Percentiles rank a stretch among this genome's conserved stretches.
phyloP scores from a whole-genome alignment of 2,113 vertebrate genomes.

The Bubalus kerabau region DNA sequence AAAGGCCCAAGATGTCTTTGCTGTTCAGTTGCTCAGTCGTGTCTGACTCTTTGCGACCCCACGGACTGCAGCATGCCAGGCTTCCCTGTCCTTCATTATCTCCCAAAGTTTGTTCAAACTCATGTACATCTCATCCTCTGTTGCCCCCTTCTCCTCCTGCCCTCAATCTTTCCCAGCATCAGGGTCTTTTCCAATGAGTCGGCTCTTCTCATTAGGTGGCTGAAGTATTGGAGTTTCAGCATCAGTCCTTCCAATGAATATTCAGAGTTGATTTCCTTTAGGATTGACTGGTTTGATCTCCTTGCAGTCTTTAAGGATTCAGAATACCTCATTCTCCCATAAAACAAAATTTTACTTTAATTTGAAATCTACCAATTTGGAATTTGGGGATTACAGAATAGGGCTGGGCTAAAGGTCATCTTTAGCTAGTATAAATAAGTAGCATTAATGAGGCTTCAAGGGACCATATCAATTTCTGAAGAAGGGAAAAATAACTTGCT shows the following conservation, averaged over 20 bases:
- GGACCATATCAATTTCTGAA: neutral
- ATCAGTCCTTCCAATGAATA: neutral
- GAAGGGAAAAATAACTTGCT: slow-evolving; percentile 42
- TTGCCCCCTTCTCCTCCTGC: neutral
- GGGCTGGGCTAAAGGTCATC: neutral
- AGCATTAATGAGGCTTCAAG: neutral
- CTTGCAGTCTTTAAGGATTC: neutral
- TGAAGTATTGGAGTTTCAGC: neutral
- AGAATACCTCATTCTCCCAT: neutral
- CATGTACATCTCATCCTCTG: neutral
- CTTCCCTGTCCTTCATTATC: neutral
- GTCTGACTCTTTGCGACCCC: neutral
- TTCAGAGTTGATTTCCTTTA: neutral
- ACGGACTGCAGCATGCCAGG: neutral
- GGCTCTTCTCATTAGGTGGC: neutral
- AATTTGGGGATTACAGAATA: neutral
- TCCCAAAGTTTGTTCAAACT: neutral
- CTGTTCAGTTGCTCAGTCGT: neutral
- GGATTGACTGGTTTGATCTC: neutral
- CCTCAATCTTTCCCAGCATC: neutral
- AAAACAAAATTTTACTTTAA: neutral
- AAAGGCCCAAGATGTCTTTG: neutral
- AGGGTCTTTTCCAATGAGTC: neutral
- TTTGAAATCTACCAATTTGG: neutral
- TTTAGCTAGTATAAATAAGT: neutral